A percentile compares a stretch with the other conserved stretches of the same genome.
phyloP scores from a whole-genome alignment of 2,113 vertebrate genomes.

The Urocynchramus pylzowi region DNA sequence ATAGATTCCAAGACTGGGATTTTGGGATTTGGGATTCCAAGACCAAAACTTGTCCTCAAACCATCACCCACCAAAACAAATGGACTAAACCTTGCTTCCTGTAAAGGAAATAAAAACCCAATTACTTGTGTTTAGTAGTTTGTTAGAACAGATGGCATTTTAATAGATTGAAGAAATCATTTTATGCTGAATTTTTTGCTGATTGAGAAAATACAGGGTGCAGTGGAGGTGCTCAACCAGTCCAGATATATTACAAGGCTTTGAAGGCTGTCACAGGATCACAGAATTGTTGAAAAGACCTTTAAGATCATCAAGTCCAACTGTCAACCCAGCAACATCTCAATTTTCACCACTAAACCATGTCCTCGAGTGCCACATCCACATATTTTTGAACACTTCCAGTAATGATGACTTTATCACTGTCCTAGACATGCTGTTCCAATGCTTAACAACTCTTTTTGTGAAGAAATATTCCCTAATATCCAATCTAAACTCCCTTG shows the following conservation, averaged over 20 bases:
- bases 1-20: neutral
- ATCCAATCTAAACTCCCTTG: neutral
- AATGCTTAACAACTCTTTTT: neutral
- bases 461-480: neutral
- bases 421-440: neutral
- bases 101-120: neutral
- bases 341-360: neutral
- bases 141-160: neutral
- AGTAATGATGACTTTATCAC: neutral
- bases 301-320: neutral
- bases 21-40: neutral
- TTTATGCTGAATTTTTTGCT: neutral
- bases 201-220: neutral
- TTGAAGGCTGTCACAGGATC: neutral
- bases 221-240: neutral
- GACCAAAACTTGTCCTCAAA: rapidly evolving
- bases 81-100: neutral
- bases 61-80: neutral
- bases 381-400: neutral
- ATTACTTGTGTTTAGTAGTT: neutral
- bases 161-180: neutral
- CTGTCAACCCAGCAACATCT: neutral
- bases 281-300: neutral
- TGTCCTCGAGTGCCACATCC: neutral
- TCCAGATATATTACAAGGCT: neutral